These are phyloP conservation scores for Epistrophe eligans DNA, from an alignment of 2,888 invertebrate genomes.

Conservation along the genomic window DNA sequence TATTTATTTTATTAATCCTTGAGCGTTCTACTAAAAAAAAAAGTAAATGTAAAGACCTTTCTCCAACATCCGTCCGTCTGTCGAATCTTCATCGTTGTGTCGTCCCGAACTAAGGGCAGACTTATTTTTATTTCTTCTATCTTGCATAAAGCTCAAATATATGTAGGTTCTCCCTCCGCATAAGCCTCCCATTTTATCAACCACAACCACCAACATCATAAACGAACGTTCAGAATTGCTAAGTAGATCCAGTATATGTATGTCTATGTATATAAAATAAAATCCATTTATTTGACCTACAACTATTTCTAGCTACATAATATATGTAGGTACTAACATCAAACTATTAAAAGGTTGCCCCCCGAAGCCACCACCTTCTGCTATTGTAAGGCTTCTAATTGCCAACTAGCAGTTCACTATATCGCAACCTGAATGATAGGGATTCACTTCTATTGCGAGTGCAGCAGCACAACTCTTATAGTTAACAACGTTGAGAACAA, in stretches of 20 bases:
- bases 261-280: constrained; percentile 29
- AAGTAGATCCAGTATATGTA: constrained; percentile 8
- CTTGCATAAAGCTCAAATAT: constrained; percentile 49
- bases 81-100: neutral
- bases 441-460: constrained; percentile 45
- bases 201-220: neutral
- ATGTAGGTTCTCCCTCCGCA: neutral
- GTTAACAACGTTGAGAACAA: constrained; percentile 48
- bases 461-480: constrained; percentile 17
- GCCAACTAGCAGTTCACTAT: constrained; percentile 59
- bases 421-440: constrained; percentile 53
- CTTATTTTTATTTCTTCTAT: constrained; percentile 14
- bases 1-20: constrained; percentile 5
- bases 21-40: constrained; percentile 7
- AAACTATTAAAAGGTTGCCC: constrained; percentile 58
- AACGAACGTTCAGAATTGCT: constrained; percentile 23
- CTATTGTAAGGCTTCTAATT: constrained; percentile 69
- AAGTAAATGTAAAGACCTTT: neutral
- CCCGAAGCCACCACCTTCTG: constrained; percentile 53
- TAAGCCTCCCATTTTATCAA: neutral
- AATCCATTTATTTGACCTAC: constrained; percentile 44
- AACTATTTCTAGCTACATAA: neutral
- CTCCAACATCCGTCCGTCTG: neutral
- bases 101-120: constrained; percentile 27
- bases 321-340: constrained; percentile 14